Conservation (phyloP, 2,113 vertebrate genomes). For the Myrmecobius fasciatus region DNA sequence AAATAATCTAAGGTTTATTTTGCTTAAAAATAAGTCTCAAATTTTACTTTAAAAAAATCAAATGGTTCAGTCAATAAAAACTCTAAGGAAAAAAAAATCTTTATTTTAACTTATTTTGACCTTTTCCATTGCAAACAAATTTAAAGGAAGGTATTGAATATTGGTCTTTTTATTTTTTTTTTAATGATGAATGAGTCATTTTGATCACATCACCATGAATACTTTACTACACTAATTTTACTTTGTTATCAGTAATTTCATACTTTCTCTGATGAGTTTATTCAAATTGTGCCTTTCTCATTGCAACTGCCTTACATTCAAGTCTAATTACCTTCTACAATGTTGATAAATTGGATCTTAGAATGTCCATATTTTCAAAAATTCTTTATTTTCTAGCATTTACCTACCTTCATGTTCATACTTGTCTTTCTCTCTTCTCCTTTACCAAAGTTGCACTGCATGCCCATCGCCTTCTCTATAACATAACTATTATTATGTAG, state of each 20-base stretch:
- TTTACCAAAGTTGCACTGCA: background rate
- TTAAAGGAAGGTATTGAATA: background rate
- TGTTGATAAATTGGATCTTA: background rate
- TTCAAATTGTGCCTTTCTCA: background rate
- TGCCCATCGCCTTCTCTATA: background rate
- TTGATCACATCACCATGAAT: background rate
- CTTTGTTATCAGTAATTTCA: background rate
- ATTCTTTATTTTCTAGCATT: background rate
- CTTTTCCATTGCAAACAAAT: background rate
- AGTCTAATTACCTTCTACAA: background rate
- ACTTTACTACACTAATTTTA: slow-evolving; percentile 22
- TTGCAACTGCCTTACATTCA: background rate
- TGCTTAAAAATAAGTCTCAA: background rate
- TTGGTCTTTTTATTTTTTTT: background rate
- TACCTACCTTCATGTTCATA: background rate
- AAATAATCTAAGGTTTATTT: background rate
- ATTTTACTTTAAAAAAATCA: background rate
- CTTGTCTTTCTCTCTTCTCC: background rate
- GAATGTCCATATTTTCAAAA: background rate
- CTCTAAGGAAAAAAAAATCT: background rate
- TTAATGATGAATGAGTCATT: background rate
- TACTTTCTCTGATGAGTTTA: background rate
- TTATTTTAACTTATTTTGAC: background rate
- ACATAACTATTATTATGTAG: background rate
- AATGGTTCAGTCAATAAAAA: background rate